A percentile compares a stretch with the other conserved stretches of the same genome.
phyloP scores from a whole-genome alignment of 2,113 vertebrate genomes.

The Australoheros scitulus region DNA sequence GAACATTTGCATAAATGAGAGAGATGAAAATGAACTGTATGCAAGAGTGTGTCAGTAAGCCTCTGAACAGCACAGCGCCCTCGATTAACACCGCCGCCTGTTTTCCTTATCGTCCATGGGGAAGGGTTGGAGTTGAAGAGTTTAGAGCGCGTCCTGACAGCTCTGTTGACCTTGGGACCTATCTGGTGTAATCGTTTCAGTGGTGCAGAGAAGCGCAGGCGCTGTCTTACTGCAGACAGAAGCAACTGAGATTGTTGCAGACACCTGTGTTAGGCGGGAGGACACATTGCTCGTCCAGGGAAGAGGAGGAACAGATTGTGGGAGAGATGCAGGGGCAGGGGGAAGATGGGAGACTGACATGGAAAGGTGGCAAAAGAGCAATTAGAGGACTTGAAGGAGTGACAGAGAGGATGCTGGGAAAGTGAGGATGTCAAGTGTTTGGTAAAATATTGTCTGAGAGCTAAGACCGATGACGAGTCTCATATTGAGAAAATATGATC shows the following conservation, averaged over 20 bases:
- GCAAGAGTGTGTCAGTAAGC: conserved; percentile 2
- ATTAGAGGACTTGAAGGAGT: not conserved
- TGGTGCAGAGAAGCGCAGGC: not conserved
- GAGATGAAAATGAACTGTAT: conserved; percentile 32
- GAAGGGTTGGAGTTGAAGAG: conserved; percentile 14
- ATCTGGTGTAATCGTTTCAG: conserved; percentile 34
- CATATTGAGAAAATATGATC: conserved; percentile 19
- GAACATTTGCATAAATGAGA: conserved; percentile 17
- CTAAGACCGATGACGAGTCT: not conserved
- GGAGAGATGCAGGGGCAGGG: conserved; percentile 28
- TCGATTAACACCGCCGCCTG: conserved; percentile 42
- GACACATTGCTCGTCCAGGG: conserved; percentile 7
- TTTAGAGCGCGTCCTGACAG: conserved; percentile 42
- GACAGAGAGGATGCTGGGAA: conserved; percentile 28
- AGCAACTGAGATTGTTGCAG: conserved; percentile 42
- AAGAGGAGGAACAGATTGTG: conserved; percentile 20
- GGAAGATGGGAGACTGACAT: conserved; percentile 12
- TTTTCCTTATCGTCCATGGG: conserved; percentile 20
- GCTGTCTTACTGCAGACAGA: not conserved
- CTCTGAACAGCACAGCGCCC: not conserved
- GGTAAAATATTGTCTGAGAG: not conserved
- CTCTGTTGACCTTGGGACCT: conserved; percentile 61
- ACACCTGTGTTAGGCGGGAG: conserved; percentile 54
- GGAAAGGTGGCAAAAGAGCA: conserved; percentile 6
- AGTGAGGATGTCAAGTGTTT: conserved; percentile 4